A percentile compares a stretch with the other conserved stretches of the same genome.
These are phyloP conservation scores for Pseudolaguvia tuberculata DNA, from an alignment of 2,113 vertebrate species.

Conservation along the genomic window DNA sequence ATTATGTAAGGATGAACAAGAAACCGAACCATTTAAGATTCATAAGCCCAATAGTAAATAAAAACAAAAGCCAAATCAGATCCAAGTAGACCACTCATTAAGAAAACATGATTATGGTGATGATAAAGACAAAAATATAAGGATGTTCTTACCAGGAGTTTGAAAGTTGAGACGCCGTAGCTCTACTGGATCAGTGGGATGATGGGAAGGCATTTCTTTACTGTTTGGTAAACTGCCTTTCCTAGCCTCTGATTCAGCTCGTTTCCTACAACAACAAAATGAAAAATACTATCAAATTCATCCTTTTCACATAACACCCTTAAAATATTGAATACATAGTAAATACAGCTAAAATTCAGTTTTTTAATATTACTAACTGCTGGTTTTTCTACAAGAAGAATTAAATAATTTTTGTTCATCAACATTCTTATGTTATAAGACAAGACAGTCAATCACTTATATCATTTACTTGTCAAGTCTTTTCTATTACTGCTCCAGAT, in stretches of 20 bases:
- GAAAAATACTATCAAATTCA: not conserved
- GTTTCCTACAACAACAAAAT: conserved; percentile 74
- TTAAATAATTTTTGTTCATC: not conserved
- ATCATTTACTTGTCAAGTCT: not conserved
- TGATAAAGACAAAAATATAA: not conserved
- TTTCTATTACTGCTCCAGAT: not conserved
- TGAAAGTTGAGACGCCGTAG: conserved; percentile 97
- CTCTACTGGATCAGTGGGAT: conserved; percentile 95
- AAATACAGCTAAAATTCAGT: no score
- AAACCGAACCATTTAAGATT: not conserved
- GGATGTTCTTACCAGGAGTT: conserved; percentile 81
- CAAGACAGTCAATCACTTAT: not conserved
- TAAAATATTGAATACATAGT: no score
- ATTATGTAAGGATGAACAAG: not conserved
- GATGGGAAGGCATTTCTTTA: conserved; percentile 91
- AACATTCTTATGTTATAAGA: not conserved
- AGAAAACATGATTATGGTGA: not conserved
- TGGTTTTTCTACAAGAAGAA: no score
- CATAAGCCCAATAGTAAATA: not conserved
- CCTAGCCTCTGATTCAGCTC: conserved; percentile 91
- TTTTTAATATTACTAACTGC: no score
- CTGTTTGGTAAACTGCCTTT: conserved; percentile 95
- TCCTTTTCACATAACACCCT: no score
- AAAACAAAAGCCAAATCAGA: no score
- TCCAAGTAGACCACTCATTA: not conserved